phyloP scores from a whole-genome alignment of 1,140 invertebrate genomes.

The Drosophila fuyamai region DNA sequence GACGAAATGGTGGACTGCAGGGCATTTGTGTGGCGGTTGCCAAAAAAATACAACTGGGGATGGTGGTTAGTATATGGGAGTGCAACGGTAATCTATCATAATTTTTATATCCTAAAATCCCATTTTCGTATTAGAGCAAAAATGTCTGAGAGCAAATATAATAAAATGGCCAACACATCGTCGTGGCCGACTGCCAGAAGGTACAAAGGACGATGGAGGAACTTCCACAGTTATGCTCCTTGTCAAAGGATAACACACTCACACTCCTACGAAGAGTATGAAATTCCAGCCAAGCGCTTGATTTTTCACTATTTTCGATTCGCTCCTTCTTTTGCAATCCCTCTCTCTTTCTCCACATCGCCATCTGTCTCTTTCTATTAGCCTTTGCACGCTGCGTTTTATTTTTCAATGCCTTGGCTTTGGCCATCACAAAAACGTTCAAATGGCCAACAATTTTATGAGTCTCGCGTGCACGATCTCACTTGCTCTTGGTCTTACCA shows the following conservation, averaged over 20 bases:
- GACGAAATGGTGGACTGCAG: constrained; percentile 2
- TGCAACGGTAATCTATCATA: constrained; percentile 84
- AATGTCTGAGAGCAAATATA: constrained; percentile 83
- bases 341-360: not conserved
- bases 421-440: constrained; percentile 74
- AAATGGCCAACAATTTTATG: constrained; percentile 82
- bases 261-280: constrained; percentile 68
- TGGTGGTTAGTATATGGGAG: constrained; percentile 28
- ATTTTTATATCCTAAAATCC: constrained; percentile 85
- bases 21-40: constrained; percentile 10
- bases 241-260: constrained; percentile 78
- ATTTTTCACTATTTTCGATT: constrained; percentile 66
- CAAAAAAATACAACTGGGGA: constrained; percentile 9
- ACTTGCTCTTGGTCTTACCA: constrained; percentile 29
- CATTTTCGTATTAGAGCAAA: constrained; percentile 84
- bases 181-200: constrained; percentile 36
- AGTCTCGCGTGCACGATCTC: constrained; percentile 59
- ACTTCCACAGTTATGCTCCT: constrained; percentile 68
- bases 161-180: constrained; percentile 81
- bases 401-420: constrained; percentile 77
- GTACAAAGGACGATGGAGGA: constrained; percentile 14
- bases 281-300: constrained; percentile 78
- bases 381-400: constrained; percentile 63
- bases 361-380: constrained; percentile 26
- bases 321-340: constrained; percentile 3